Conservation (phyloP, 2,797 vertebrate genomes). For the Pempheris klunzingeri region DNA sequence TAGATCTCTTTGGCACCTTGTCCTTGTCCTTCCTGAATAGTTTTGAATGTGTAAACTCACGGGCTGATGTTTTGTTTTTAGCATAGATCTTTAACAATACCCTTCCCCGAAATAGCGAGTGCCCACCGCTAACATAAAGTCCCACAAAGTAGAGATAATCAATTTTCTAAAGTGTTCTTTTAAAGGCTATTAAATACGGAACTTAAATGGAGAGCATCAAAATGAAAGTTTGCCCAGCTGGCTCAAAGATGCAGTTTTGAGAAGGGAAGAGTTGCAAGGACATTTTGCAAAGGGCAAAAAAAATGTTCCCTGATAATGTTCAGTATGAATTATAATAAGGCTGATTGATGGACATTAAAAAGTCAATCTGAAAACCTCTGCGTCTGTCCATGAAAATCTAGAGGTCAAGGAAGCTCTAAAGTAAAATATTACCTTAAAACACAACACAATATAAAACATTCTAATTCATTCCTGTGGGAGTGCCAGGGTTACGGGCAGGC, state of each 20-base stretch:
- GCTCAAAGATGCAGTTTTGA: slow-evolving; percentile 36
- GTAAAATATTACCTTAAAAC: slow-evolving; percentile 69
- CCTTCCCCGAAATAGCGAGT: slow-evolving; percentile 22
- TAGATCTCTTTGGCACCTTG: slow-evolving; percentile 24
- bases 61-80: slow-evolving; percentile 34
- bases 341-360: slow-evolving; percentile 57
- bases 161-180: slow-evolving; percentile 60
- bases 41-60: slow-evolving; percentile 32
- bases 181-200: slow-evolving; percentile 40
- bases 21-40: slow-evolving; percentile 29
- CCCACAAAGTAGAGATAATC: slow-evolving; percentile 31
- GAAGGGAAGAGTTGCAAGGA: slow-evolving; percentile 53
- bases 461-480: slow-evolving; percentile 66
- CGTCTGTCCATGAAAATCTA: slow-evolving; percentile 40
- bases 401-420: slow-evolving; percentile 58
- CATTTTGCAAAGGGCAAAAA: slow-evolving; percentile 49
- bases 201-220: slow-evolving; percentile 29
- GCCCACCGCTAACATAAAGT: slow-evolving; percentile 14
- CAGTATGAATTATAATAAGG: slow-evolving; percentile 50
- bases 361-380: slow-evolving; percentile 41
- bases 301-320: slow-evolving; percentile 38
- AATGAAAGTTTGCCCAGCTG: slow-evolving; percentile 44
- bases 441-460: slow-evolving; percentile 68
- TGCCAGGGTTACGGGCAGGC: slow-evolving; percentile 63
- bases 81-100: background rate